A percentile compares a stretch with the other conserved stretches of the same genome.
These are phyloP conservation scores for Acromyrmex heyeri DNA, from an alignment of 1,140 invertebrate genomes.

Conservation along the genomic window DNA sequence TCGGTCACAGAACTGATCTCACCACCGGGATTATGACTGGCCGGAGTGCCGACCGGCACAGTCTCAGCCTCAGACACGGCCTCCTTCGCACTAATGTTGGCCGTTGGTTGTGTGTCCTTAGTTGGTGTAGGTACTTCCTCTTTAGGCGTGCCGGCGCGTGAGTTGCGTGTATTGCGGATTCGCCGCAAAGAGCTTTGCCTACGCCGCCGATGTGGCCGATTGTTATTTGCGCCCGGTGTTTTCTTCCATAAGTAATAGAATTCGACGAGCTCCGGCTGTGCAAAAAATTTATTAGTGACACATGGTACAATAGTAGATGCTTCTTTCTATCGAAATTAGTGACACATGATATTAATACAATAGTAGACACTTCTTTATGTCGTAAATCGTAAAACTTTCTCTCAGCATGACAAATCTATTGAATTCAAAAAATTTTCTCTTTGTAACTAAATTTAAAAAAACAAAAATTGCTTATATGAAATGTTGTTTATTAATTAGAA, in stretches of 20 bases:
- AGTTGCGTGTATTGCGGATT: conserved; percentile 93
- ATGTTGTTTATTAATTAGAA: conserved; percentile 1
- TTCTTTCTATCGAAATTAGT: neutral
- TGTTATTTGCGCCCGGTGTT: conserved; percentile 98
- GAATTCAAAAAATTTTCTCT: neutral
- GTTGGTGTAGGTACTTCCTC: conserved; percentile 86
- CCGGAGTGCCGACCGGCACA: conserved; percentile 78
- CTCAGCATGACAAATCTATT: neutral
- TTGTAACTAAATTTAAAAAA: too few relatives aligned
- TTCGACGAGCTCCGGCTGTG: conserved; percentile 97
- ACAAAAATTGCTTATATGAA: neutral
- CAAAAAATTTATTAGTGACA: neutral
- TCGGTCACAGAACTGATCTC: conserved; percentile 97
- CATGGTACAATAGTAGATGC: conserved; percentile 74
- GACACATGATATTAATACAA: conserved; percentile 72
- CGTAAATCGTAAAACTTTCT: conserved; percentile 13
- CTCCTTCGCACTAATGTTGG: conserved; percentile 80
- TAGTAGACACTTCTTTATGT: conserved; percentile 17
- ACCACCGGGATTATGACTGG: conserved; percentile 85
- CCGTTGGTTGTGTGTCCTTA: conserved; percentile 86
- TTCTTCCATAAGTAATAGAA: conserved; percentile 99
- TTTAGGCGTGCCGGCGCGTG: conserved; percentile 89
- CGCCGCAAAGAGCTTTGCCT: conserved; percentile 95
- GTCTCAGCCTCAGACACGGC: conserved; percentile 80
- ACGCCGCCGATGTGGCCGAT: conserved; percentile 95